Conservation (phyloP, 2,888 invertebrate genomes). For the Ceriagrion tenellum region DNA sequence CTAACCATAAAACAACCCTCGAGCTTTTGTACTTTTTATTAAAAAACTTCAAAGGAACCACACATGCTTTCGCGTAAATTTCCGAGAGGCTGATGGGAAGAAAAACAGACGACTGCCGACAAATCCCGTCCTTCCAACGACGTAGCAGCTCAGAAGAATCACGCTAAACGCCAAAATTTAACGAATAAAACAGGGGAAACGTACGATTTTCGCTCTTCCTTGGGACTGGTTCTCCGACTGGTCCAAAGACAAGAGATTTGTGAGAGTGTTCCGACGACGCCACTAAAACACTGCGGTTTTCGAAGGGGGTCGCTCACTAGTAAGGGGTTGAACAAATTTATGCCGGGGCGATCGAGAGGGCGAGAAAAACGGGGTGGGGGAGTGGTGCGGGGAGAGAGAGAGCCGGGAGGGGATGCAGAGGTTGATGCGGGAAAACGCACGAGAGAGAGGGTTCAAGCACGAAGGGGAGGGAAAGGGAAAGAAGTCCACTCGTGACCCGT, state of each 20-base stretch:
- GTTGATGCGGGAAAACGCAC: constrained; percentile 31
- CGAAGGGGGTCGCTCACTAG: background rate
- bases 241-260: background rate
- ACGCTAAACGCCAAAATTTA: background rate
- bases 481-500: background rate
- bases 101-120: too few relatives aligned
- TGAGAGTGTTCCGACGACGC: background rate
- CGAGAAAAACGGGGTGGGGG: background rate
- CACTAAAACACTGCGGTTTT: constrained; percentile 11
- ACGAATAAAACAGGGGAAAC: background rate
- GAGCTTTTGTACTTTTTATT: too few relatives aligned
- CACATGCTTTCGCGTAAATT: too few relatives aligned
- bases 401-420: background rate
- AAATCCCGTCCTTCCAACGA: too few relatives aligned
- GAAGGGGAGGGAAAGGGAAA: background rate
- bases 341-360: constrained; percentile 7
- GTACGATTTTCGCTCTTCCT: background rate
- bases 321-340: background rate
- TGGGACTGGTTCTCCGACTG: background rate
- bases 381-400: background rate
- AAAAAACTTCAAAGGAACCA: too few relatives aligned
- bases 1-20: too few relatives aligned
- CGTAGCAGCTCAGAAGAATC: background rate
- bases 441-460: background rate
- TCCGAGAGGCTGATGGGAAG: too few relatives aligned